Evolutionary conservation across 2,113 vertebrate species (phyloP).

Genomic region (Oncorhynchus keta): DNA sequence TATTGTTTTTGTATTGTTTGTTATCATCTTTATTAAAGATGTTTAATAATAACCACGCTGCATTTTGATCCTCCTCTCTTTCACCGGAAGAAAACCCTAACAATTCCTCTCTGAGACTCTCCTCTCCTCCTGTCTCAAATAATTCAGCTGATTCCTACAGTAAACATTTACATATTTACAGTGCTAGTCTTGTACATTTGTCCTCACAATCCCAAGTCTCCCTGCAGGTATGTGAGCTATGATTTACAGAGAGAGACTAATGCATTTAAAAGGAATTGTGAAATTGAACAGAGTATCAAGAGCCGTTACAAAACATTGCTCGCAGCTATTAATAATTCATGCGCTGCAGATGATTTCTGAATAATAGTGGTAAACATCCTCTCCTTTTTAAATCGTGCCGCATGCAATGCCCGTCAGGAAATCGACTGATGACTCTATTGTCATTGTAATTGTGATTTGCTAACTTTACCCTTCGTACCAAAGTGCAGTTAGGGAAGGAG

Average conservation of each 20-base stretch:
- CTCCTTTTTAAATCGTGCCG: slow-evolving; percentile 53
- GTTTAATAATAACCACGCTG: too few relatives aligned
- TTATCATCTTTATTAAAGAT: too few relatives aligned
- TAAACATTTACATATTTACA: not conserved
- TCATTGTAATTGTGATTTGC: slow-evolving; percentile 43
- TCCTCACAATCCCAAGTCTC: not conserved
- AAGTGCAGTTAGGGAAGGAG: slow-evolving; percentile 4
- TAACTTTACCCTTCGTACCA: slow-evolving; percentile 1
- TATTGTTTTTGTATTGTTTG: too few relatives aligned
- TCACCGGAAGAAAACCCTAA: too few relatives aligned
- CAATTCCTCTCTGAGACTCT: not conserved
- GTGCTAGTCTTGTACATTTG: not conserved
- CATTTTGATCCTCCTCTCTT: too few relatives aligned
- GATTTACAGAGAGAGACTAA: slow-evolving; percentile 26
- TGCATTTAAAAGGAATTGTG: slow-evolving; percentile 45
- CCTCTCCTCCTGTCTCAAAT: not conserved
- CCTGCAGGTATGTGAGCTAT: not conserved
- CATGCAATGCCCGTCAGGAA: slow-evolving; percentile 40
- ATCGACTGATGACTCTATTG: slow-evolving; percentile 41
- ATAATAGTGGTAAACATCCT: slow-evolving; percentile 65
- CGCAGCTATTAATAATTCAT: slow-evolving; percentile 69
- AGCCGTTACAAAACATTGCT: slow-evolving; percentile 26
- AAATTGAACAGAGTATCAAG: slow-evolving; percentile 45
- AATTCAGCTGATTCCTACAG: not conserved
- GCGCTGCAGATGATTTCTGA: slow-evolving; percentile 69